Base-by-base conservation (phyloP, 2,113 vertebrate species). In the Labrus mixtus region DNA sequence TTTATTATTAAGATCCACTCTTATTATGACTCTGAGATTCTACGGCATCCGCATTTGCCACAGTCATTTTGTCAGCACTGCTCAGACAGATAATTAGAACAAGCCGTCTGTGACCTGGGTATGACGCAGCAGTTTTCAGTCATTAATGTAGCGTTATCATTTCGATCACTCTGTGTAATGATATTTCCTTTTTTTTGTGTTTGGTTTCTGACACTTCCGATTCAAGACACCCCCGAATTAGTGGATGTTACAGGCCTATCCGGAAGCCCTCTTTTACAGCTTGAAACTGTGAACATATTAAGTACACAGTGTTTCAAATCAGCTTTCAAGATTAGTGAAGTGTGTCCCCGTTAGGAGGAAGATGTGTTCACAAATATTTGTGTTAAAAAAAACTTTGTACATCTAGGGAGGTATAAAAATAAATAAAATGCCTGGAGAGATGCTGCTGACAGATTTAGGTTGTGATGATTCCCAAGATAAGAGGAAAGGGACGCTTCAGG, bases 381-480 rank as follows among this genome's bases (percentile, higher is more conserved):
- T 25, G 16, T 33, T 20, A 45, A 29, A 29, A 51, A 37, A 61
- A 20, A 8, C 17, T 19, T n/a, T 22, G 25, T 19, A 48, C 19
- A 36, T 69, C 68, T 13, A 19, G 16, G 68, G 59, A 51, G 43
- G 22, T 76, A 23, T 62, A n/a, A 61, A 67, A 72, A 37, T 46
- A 33, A 46, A 51, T 46, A 33, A 45, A 37, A 54, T 33, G 56
- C 33, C 48, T 59, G 43, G 37, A 74, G 58, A 65, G 37, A 53
- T 1, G 41, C 62, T 55, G 63, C 41, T 73, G 85, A 79, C 82
- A 85, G 79, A 85, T 82, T 82, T 56, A 79, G 74, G 70, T 69
- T 86, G 68, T 66, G 72, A 76, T 67, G 36, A 78, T 45, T 73
- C 78, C 61, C 16, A 1, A 58, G 74, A 81, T 67, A 71, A 16